Evolutionary conservation across 2,888 invertebrate genomes (phyloP).

Genomic region (Agonopterix arenella): DNA sequence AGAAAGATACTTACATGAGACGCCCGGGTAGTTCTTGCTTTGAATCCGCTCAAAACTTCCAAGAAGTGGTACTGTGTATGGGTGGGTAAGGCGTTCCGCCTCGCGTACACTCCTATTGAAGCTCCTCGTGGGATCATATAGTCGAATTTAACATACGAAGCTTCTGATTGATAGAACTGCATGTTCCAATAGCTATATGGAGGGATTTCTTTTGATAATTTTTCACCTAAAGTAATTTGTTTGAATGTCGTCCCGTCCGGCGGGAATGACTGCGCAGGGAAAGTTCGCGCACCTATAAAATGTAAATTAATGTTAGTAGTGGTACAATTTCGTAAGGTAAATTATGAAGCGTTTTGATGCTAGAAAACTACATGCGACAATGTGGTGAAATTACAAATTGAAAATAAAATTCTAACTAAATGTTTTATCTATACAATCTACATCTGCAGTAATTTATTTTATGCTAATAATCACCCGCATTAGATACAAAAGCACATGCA

Average conservation of each 20-base stretch:
- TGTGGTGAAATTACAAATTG: constrained; percentile 39
- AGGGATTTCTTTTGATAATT: constrained; percentile 91
- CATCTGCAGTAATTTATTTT: not conserved
- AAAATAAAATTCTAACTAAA: not conserved
- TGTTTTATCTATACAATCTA: not conserved
- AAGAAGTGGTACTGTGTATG: constrained; percentile 98
- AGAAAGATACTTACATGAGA: constrained; percentile 85
- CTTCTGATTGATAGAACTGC: constrained; percentile 96
- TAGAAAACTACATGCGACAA: constrained; percentile 38
- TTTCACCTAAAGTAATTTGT: constrained; percentile 91
- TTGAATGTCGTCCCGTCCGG: constrained; percentile 95
- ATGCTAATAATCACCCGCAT: not conserved
- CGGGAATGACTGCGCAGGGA: constrained; percentile 93
- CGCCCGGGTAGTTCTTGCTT: constrained; percentile 88
- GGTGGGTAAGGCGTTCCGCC: constrained; percentile 95
- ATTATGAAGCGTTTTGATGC: constrained; percentile 7
- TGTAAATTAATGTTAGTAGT: not conserved
- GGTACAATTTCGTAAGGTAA: not conserved
- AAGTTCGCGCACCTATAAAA: constrained; percentile 87
- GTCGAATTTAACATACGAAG: constrained; percentile 96
- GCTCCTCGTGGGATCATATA: constrained; percentile 94
- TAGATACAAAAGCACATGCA: constrained; percentile 33
- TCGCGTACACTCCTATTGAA: constrained; percentile 95
- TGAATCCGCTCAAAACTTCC: constrained; percentile 94
- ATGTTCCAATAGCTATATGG: constrained; percentile 98